phyloP scores from a whole-genome alignment of 1,140 invertebrate genomes.

The Gonioctena quinquepunctata region DNA sequence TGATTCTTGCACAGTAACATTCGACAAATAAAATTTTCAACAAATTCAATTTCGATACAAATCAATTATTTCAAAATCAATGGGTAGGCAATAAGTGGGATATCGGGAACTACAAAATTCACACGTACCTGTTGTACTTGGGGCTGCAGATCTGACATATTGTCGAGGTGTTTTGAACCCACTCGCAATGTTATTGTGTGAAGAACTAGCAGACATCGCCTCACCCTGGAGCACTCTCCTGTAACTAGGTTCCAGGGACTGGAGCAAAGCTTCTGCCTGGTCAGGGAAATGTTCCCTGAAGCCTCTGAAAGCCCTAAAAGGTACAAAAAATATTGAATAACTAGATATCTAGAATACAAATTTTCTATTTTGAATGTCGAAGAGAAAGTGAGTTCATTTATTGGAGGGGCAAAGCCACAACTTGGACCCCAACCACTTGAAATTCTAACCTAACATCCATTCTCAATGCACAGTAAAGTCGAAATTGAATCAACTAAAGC shows the following conservation, averaged over 20 bases:
- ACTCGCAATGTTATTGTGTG: slow-evolving; percentile 58
- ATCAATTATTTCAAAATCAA: no score
- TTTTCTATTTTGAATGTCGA: not conserved
- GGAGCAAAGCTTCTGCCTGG: slow-evolving; percentile 83
- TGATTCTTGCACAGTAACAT: no score
- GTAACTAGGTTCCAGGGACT: slow-evolving; percentile 80
- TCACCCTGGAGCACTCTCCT: slow-evolving; percentile 81
- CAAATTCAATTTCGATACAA: no score
- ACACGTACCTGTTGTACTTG: slow-evolving; percentile 44
- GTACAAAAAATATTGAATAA: slow-evolving; percentile 19
- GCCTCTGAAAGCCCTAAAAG: slow-evolving; percentile 82
- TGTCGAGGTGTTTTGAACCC: slow-evolving; percentile 39
- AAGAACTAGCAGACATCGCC: slow-evolving; percentile 57
- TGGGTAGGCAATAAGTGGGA: no score
- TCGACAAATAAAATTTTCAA: no score
- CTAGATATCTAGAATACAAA: slow-evolving; percentile 25
- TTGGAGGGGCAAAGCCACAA: no score
- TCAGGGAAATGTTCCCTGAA: slow-evolving; percentile 91
- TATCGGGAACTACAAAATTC: no score
- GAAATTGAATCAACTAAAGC: no score
- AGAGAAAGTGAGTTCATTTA: no score
- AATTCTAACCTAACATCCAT: no score
- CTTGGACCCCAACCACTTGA: no score
- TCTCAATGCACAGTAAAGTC: no score
- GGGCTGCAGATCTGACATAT: slow-evolving; percentile 34